Percentiles rank a stretch among this genome's conserved stretches.
Evolutionary conservation across 1,140 invertebrate species (phyloP).

Genomic region (Holotrichia oblita): DNA sequence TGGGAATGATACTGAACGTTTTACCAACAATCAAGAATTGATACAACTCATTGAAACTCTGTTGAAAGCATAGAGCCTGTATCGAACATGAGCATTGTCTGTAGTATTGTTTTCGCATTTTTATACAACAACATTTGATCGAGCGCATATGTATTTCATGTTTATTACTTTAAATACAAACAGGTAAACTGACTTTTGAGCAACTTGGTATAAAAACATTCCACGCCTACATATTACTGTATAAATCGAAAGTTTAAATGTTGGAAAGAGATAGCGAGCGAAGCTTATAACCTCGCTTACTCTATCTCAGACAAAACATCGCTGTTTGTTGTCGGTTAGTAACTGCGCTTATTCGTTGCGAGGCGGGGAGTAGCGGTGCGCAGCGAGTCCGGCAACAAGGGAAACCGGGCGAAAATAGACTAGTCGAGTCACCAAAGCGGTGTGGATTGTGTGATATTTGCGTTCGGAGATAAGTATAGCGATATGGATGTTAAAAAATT

Average conservation of each 20-base stretch:
- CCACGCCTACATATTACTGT: too few relatives aligned
- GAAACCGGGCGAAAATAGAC: background rate
- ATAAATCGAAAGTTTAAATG: background rate
- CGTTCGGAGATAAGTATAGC: background rate
- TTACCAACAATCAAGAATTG: too few relatives aligned
- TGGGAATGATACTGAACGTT: too few relatives aligned
- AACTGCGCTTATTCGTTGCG: background rate
- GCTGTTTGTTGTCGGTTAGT: background rate
- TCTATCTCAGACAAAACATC: background rate
- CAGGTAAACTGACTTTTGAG: too few relatives aligned
- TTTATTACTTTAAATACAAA: too few relatives aligned
- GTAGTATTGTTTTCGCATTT: too few relatives aligned
- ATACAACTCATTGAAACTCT: too few relatives aligned
- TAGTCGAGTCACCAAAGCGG: background rate
- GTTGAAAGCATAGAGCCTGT: too few relatives aligned
- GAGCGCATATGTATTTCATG: too few relatives aligned
- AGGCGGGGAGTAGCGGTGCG: background rate
- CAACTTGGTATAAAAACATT: too few relatives aligned
- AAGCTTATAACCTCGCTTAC: background rate
- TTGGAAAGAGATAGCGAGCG: background rate
- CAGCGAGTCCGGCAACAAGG: background rate
- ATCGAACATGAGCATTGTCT: too few relatives aligned
- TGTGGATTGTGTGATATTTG: background rate
- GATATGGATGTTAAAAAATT: background rate
- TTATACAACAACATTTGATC: too few relatives aligned